These are phyloP conservation scores for Cecropterus lyciades DNA, from an alignment of 1,140 invertebrate genomes.

Conservation along the genomic window DNA sequence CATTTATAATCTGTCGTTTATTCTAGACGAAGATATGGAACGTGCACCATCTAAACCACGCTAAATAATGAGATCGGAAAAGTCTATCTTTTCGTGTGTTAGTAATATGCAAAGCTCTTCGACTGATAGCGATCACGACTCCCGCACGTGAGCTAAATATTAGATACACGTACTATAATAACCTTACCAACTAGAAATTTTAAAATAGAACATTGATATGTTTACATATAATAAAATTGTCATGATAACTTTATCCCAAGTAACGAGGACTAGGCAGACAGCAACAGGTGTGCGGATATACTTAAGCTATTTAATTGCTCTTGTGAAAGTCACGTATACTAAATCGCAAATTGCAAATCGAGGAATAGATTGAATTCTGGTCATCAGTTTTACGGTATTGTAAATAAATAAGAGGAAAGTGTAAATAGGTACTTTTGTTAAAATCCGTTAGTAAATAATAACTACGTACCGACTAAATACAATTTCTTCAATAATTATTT, in stretches of 20 bases:
- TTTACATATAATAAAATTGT: conserved; percentile 1
- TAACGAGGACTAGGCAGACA: background rate
- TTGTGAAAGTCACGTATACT: too few species aligned
- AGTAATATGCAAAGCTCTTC: conserved; percentile 2
- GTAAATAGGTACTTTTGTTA: too few species aligned
- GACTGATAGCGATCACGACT: conserved; percentile 1
- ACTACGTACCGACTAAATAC: too few species aligned
- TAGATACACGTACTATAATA: background rate
- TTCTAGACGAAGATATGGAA: background rate
- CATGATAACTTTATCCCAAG: background rate
- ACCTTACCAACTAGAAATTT: conserved; percentile 4
- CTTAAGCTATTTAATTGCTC: too few species aligned
- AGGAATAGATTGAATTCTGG: too few species aligned
- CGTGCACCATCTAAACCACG: conserved; percentile 6
- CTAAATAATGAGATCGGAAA: conserved; percentile 25
- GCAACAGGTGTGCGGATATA: too few species aligned
- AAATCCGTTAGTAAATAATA: too few species aligned
- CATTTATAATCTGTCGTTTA: too few species aligned
- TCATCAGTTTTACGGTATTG: too few species aligned
- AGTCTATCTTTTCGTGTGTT: conserved; percentile 6
- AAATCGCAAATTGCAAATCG: too few species aligned
- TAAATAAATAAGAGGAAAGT: too few species aligned
- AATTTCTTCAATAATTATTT: too few species aligned
- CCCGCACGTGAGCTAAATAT: conserved; percentile 1
- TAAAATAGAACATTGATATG: conserved; percentile 16